Conservation (phyloP, 2,888 invertebrate species). For the Epirrhoe alternata region DNA sequence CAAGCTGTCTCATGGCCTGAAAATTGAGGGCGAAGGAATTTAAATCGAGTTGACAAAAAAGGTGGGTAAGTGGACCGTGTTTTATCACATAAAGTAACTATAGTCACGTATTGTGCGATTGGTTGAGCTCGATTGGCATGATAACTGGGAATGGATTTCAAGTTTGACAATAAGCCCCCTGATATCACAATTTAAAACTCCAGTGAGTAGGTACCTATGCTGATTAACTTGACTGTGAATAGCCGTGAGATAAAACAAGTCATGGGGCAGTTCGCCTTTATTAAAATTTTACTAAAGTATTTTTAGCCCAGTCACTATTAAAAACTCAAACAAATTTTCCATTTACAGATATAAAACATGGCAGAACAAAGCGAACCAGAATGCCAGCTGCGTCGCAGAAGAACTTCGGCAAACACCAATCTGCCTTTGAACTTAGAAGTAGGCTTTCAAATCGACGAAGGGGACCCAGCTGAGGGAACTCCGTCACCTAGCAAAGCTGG, state of each 20-base stretch:
- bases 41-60: neutral
- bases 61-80: constrained; percentile 9
- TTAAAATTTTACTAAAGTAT: too few relatives aligned
- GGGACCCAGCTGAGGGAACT: constrained; percentile 68
- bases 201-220: too few relatives aligned
- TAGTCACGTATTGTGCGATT: too few relatives aligned
- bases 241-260: too few relatives aligned
- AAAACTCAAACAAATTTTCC: neutral
- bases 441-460: constrained; percentile 70
- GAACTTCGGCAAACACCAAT: constrained; percentile 68
- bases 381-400: constrained; percentile 71
- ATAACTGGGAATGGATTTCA: too few relatives aligned
- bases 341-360: constrained; percentile 48
- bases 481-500: constrained; percentile 73
- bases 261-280: too few relatives aligned
- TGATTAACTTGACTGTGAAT: too few relatives aligned
- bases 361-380: constrained; percentile 61
- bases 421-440: constrained; percentile 71
- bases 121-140: too few relatives aligned
- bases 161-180: too few relatives aligned
- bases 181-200: too few relatives aligned
- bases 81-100: too few relatives aligned
- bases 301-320: too few relatives aligned
- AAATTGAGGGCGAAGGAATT: constrained; percentile 17
- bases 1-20: constrained; percentile 39